Evolutionary conservation across 2,113 vertebrate species (phyloP).

Genomic region (Gracilinanus agilis): DNA sequence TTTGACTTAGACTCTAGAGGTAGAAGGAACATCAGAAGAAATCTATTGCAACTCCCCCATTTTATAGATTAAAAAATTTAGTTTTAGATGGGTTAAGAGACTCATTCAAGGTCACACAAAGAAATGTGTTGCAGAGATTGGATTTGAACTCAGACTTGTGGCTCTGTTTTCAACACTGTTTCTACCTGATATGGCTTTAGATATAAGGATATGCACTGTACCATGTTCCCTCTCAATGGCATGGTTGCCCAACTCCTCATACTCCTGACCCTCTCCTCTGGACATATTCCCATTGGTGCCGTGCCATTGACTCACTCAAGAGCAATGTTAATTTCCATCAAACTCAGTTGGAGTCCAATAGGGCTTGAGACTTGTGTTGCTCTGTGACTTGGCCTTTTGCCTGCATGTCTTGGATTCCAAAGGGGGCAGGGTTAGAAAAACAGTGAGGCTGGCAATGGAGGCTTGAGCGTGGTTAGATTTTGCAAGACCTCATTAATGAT

Average conservation of each 20-base stretch:
- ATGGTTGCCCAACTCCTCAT: background rate
- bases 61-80: background rate
- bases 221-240: background rate
- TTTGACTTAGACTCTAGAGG: background rate
- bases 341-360: background rate
- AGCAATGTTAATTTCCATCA: background rate
- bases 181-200: background rate
- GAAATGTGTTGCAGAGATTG: background rate
- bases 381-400: background rate
- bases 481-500: background rate
- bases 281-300: background rate
- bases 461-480: background rate
- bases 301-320: background rate
- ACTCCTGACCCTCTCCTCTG: background rate
- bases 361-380: background rate
- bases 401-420: background rate
- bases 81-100: background rate
- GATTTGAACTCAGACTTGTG: background rate
- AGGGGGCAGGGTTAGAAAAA: conserved; percentile 3
- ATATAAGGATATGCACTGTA: background rate
- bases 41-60: background rate
- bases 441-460: background rate
- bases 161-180: background rate
- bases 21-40: background rate
- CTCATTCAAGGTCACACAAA: background rate